Base-by-base conservation (phyloP, 2,113 vertebrate genomes). In the Bos taurus region DNA sequence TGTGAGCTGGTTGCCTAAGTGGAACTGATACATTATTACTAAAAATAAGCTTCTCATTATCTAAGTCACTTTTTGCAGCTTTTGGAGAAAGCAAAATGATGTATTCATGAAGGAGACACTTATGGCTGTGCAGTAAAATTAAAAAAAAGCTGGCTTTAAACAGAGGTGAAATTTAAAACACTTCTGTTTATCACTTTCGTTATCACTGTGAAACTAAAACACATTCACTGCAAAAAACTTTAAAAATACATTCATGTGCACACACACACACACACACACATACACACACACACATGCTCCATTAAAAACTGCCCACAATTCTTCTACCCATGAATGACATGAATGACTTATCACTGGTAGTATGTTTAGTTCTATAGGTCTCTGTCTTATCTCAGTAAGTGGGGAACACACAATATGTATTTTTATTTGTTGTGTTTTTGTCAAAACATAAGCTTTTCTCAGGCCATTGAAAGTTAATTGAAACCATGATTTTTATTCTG, bases 1-100 rank as follows among this genome's bases (percentile, higher is more conserved):
- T 67, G 59, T 52, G 93, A 97, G 88, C 54, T 86, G 59, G 50
- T 94, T 97, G 48, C 59, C 62, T 59, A 88, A 96, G 80, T 46
- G 54, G 3, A 84, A 40, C 52, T 59, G 21, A 90, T 88, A 67
- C 3, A 0, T 95, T 95, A 94, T 97, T 90, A 56, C 84, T 92
- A 77, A 82, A 98, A 83, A 85, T 92, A 97, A 97, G 88, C 59
- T 93, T 62, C 88, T 98, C 81, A 92, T 95, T 96, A 86, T 96
- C 74, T 88, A 88, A 92, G 90, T 16, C 94, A 64, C 21, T 82
- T 98, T 92, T 83, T 85, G 52, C 28, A 96, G 95, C 87, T 95
- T 97, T 92, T 95, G 33, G 90, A 96, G 82, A 96, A 83, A 90
- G 77, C n/a, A 78, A 95, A 84, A 74, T 57, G 88, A 97, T 33